A percentile compares a stretch with the other conserved stretches of the same genome.
These are phyloP conservation scores for Anas capensis DNA, from an alignment of 2,797 vertebrate species.

Conservation along the genomic window DNA sequence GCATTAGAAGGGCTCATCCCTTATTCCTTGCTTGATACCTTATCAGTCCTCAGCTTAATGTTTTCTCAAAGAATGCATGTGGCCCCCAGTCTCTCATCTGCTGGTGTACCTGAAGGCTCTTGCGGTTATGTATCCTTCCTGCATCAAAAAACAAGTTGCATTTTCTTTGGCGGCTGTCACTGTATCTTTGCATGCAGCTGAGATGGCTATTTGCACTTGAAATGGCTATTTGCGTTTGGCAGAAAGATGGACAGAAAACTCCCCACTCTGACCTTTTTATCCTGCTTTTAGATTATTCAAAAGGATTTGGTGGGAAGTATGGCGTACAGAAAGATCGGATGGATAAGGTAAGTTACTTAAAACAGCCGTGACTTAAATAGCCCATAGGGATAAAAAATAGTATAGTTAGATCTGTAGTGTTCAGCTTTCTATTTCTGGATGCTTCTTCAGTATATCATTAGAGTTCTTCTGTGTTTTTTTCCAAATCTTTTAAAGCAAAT, in stretches of 20 bases:
- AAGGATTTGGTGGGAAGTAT: conserved; percentile 95
- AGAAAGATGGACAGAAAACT: neutral
- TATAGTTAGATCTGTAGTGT: neutral
- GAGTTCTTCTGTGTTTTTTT: neutral
- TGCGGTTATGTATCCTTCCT: conserved; percentile 20
- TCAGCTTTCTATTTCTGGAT: neutral
- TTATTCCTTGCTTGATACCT: conserved; percentile 45
- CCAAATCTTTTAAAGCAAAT: neutral
- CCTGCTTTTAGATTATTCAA: conserved; percentile 89
- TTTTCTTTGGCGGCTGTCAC: conserved; percentile 39
- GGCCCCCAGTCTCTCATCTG: neutral
- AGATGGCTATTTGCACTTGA: neutral
- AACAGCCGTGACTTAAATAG: neutral
- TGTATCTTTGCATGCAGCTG: conserved; percentile 50
- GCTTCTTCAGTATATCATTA: neutral
- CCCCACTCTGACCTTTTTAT: neutral
- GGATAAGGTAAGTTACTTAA: conserved; percentile 82
- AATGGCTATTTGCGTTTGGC: neutral
- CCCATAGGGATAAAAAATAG: neutral
- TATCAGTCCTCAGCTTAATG: neutral
- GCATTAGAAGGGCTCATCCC: conserved; percentile 32
- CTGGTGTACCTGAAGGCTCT: conserved; percentile 38
- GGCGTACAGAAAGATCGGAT: conserved; percentile 95
- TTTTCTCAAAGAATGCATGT: conserved; percentile 6
- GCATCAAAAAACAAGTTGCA: conserved; percentile 19